phyloP scores from a whole-genome alignment of 2,888 invertebrate species.

The Dolomedes plantarius region DNA sequence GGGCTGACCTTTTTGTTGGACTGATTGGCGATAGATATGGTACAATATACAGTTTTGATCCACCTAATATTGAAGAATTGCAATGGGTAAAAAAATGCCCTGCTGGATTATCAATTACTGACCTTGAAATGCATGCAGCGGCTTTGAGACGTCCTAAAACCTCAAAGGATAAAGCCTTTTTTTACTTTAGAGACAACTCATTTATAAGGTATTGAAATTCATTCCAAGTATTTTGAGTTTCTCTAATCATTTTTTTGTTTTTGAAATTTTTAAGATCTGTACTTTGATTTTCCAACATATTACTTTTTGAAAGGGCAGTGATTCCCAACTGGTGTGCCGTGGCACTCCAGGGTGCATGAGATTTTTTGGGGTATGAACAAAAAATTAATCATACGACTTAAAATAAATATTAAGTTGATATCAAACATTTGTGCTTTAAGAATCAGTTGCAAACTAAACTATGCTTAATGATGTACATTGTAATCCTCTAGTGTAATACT shows the following conservation, averaged over 20 bases:
- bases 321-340: no score
- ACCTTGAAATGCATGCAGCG: conserved; percentile 77
- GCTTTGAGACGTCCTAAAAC: conserved; percentile 74
- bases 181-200: conserved; percentile 76
- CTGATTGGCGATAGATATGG: conserved; percentile 78
- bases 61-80: conserved; percentile 76
- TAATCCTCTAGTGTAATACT: no score
- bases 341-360: no score
- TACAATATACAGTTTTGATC: conserved; percentile 75
- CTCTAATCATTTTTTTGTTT: neutral
- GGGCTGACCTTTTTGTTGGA: conserved; percentile 78
- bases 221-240: neutral
- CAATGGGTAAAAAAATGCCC: conserved; percentile 77
- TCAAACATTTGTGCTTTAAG: no score
- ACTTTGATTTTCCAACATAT: no score
- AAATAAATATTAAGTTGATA: no score
- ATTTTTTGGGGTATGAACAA: no score
- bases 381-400: no score
- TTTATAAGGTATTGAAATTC: conserved; percentile 72
- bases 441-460: no score
- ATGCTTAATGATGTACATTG: no score
- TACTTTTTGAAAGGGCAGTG: no score
- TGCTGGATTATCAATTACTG: conserved; percentile 77
- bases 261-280: neutral
- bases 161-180: conserved; percentile 75